These are phyloP conservation scores for Phragmatobia fuliginosa DNA, from an alignment of 2,888 invertebrate species.

Conservation along the genomic window DNA sequence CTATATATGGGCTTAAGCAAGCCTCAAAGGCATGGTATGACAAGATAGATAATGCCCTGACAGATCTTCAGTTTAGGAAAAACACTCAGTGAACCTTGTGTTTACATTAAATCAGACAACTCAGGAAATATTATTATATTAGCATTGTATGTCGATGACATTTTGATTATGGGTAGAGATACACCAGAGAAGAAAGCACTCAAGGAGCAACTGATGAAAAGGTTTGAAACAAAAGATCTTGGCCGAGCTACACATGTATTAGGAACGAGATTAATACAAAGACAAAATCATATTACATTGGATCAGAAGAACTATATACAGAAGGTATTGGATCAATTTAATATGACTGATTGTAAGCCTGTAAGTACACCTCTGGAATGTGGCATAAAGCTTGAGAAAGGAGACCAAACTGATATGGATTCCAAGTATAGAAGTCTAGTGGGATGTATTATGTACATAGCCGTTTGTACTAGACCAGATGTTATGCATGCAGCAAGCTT, in stretches of 20 bases:
- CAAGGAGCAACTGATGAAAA: not conserved
- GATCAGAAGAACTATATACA: slow-evolving; percentile 3
- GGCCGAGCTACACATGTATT: not conserved
- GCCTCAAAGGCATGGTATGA: slow-evolving; percentile 2
- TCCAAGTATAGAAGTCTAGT: not conserved
- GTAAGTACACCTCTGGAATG: not conserved
- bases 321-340: not conserved
- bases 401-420: not conserved
- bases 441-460: not conserved
- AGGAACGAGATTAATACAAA: not conserved
- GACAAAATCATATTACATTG: not conserved
- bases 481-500: not conserved
- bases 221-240: slow-evolving; percentile 5
- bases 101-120: not conserved
- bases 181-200: not conserved
- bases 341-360: slow-evolving; percentile 1
- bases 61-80: not conserved
- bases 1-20: slow-evolving; percentile 13
- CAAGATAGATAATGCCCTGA: not conserved
- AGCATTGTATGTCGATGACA: not conserved
- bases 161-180: not conserved
- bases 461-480: not conserved
- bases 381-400: not conserved
- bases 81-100: not conserved
- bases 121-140: not conserved